Conservation (phyloP, 2,888 invertebrate species). For the Epistrophella euchroma region DNA sequence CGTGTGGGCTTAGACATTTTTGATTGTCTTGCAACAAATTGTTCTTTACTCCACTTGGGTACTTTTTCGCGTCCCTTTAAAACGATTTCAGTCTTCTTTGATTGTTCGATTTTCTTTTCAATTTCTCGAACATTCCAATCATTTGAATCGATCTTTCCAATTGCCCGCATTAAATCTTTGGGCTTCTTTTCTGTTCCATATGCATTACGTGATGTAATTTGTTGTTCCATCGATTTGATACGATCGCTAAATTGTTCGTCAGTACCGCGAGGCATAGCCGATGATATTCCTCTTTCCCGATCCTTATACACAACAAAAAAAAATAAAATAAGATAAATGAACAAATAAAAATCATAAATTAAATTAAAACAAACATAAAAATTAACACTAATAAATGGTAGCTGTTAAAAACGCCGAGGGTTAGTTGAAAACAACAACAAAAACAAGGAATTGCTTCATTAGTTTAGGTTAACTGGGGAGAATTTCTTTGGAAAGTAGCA, state of each 20-base stretch:
- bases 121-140: slow-evolving; percentile 97
- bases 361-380: slow-evolving; percentile 45
- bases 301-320: slow-evolving; percentile 78
- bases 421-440: slow-evolving; percentile 53
- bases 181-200: slow-evolving; percentile 90
- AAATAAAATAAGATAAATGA: slow-evolving; percentile 43
- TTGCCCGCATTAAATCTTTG: slow-evolving; percentile 93
- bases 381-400: slow-evolving; percentile 32
- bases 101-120: slow-evolving; percentile 92
- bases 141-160: slow-evolving; percentile 93
- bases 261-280: slow-evolving; percentile 81
- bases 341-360: slow-evolving; percentile 56
- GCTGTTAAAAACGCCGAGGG: slow-evolving; percentile 50
- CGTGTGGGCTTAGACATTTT: slow-evolving; percentile 89
- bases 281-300: slow-evolving; percentile 83
- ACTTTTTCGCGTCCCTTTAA: slow-evolving; percentile 88
- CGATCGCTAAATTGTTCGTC: slow-evolving; percentile 84
- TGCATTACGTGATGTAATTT: slow-evolving; percentile 87
- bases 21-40: slow-evolving; percentile 87
- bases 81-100: slow-evolving; percentile 83
- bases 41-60: slow-evolving; percentile 96
- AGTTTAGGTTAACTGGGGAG: slow-evolving; percentile 36
- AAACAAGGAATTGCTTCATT: slow-evolving; percentile 33
- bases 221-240: slow-evolving; percentile 91
- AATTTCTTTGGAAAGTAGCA: slow-evolving; percentile 42